These are phyloP conservation scores for Pangasius krempfi DNA, from an alignment of 2,797 vertebrate genomes.

Conservation along the genomic window DNA sequence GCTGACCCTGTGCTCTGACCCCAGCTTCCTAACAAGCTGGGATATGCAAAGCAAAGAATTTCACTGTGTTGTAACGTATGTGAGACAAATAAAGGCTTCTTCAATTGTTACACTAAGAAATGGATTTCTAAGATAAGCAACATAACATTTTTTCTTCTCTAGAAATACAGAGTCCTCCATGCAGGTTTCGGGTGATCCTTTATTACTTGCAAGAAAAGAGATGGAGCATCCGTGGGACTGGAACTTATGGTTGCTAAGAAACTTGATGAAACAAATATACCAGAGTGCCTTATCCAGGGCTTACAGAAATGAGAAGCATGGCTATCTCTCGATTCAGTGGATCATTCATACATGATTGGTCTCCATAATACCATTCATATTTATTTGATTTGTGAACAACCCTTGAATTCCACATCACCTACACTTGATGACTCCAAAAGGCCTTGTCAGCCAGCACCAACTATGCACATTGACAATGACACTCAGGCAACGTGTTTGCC, in stretches of 20 bases:
- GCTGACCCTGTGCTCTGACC: too few species aligned
- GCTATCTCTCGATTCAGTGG: conserved; percentile 38
- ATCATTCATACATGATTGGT: conserved; percentile 22
- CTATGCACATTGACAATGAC: conserved; percentile 27
- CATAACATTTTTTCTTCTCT: background rate
- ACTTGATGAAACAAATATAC: conserved; percentile 42
- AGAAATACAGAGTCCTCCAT: background rate
- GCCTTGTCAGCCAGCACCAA: conserved; percentile 6
- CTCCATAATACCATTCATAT: conserved; percentile 21
- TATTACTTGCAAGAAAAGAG: conserved; percentile 44
- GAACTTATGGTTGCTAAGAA: conserved; percentile 49
- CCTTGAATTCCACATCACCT: conserved; percentile 14
- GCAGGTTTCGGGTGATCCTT: conserved; percentile 19
- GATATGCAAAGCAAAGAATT: too few species aligned
- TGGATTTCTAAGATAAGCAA: background rate
- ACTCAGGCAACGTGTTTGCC: conserved; percentile 40
- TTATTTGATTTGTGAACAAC: conserved; percentile 37
- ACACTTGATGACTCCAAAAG: conserved; percentile 29
- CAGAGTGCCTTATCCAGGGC: conserved; percentile 22
- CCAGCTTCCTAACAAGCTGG: too few species aligned
- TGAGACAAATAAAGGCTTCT: too few species aligned
- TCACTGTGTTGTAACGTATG: too few species aligned
- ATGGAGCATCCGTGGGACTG: conserved; percentile 26
- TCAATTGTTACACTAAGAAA: background rate
- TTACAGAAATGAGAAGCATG: conserved; percentile 28